Conservation (phyloP, 2,888 invertebrate genomes). For the Allacma fusca region DNA sequence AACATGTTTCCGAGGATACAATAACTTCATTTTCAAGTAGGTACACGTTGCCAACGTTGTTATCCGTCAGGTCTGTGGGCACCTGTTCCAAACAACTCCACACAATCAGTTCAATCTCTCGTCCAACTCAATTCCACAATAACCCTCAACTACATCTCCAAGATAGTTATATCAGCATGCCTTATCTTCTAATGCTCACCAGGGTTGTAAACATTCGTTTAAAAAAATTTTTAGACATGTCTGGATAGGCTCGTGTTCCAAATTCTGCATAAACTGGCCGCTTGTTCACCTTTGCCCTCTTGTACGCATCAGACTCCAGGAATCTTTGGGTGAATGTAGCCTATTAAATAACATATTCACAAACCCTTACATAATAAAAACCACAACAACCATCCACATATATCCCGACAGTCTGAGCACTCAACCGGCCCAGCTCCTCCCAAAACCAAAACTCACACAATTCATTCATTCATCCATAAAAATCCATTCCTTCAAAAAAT, state of each 20-base stretch:
- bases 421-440: too few species aligned
- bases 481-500: too few species aligned
- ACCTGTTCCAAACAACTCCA: constrained; percentile 43
- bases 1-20: constrained; percentile 57
- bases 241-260: constrained; percentile 61
- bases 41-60: constrained; percentile 57
- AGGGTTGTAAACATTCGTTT: constrained; percentile 47
- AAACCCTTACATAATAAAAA: too few species aligned
- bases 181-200: constrained; percentile 44
- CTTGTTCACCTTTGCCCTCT: constrained; percentile 64
- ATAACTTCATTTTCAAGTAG: constrained; percentile 55
- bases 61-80: constrained; percentile 60
- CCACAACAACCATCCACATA: neutral
- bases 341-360: constrained; percentile 35
- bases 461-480: too few species aligned
- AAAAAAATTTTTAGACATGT: constrained; percentile 54
- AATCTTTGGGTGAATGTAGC: constrained; percentile 63
- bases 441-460: too few species aligned
- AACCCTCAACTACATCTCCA: too few species aligned
- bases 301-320: constrained; percentile 66
- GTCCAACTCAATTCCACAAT: too few species aligned
- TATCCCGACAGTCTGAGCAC: too few species aligned
- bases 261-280: constrained; percentile 66
- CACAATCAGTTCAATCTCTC: too few species aligned
- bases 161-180: neutral